phyloP scores from a whole-genome alignment of 2,888 invertebrate genomes.

The Euproctis similis region DNA sequence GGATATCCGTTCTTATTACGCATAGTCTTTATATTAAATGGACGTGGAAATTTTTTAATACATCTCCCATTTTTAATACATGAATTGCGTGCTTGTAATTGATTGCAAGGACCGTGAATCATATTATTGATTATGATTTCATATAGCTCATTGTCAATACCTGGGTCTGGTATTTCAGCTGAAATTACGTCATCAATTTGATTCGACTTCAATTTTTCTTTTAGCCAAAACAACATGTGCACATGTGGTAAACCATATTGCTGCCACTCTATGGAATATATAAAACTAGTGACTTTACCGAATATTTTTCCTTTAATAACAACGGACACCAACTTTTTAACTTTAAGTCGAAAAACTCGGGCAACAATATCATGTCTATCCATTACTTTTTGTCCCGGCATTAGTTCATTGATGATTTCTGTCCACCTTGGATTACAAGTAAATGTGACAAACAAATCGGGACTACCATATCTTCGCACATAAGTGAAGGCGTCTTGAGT shows the following conservation, averaged over 20 bases:
- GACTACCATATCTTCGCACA: too few species aligned
- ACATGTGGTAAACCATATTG: slow-evolving; percentile 13
- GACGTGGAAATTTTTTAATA: slow-evolving; percentile 21
- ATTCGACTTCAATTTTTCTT: slow-evolving; percentile 4
- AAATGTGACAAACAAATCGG: too few species aligned
- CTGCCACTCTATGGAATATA: slow-evolving; percentile 21
- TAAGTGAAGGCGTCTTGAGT: too few species aligned
- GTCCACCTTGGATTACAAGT: slow-evolving; percentile 26
- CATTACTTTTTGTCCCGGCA: slow-evolving; percentile 14
- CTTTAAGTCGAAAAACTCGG: slow-evolving; percentile 21
- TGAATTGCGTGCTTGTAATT: slow-evolving; percentile 12
- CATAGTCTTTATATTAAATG: slow-evolving; percentile 19
- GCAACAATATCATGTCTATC: slow-evolving; percentile 30
- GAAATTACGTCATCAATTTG: slow-evolving; percentile 20
- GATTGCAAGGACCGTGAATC: slow-evolving; percentile 21
- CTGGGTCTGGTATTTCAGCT: slow-evolving; percentile 22
- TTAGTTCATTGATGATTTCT: slow-evolving; percentile 18
- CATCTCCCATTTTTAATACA: slow-evolving; percentile 23
- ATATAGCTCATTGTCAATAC: slow-evolving; percentile 11
- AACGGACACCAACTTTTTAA: slow-evolving; percentile 18
- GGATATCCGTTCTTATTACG: slow-evolving; percentile 28
- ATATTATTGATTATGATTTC: too few species aligned
- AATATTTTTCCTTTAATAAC: slow-evolving; percentile 20
- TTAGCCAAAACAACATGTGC: too few species aligned
- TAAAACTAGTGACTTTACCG: slow-evolving; percentile 17